Base-by-base conservation (phyloP, 2,888 invertebrate species). In the Ophraella communa region DNA sequence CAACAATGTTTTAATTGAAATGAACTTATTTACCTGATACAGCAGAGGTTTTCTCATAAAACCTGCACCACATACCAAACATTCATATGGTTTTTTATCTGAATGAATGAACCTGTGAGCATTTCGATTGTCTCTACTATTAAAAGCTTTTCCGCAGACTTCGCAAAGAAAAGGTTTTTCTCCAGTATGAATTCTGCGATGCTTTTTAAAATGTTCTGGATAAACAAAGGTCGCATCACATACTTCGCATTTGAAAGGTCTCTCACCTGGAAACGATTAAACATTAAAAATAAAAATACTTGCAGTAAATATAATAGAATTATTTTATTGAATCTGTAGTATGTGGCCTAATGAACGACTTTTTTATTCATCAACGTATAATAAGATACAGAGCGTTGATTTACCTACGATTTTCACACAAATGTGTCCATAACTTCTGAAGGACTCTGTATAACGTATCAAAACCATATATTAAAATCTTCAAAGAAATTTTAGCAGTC, bases 61-160 rank as follows among this genome's bases (percentile, higher is more conserved):
- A 0, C 93, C 93, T 72, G 89, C 87, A 3, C 91, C 92, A 77
- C 94, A 94, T 4, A 89, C 88, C 65, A 90, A 82, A 77, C 94
- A 94, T 80, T 93, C 93, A 81, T 93, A 94, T 0, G 93, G 94
- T 74, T 94, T 94, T 79, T 93, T 92, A 78, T 93, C 91, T 75
- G 91, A 92, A 82, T 94, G 94, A 51, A 92, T 89, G 81, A 93
- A 94, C 27, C 92, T 86, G 79, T 94, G 94, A 8, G 91, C 91
- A 83, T 94, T 93, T 64, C 93, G 85, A 77, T 94, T 94, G 82
- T 94, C 94, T 64, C 92, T 86, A 8, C 92, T 91, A 78, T 90
- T 92, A 83, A 94, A 94, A 55, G 90, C 87, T 79, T 93, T 94
- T 56, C 91, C 92, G 80, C 94, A 94, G 14, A 93, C 76, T 67